Base-by-base conservation (phyloP, 2,888 invertebrate genomes). In the Trichopria drosophilae region DNA sequence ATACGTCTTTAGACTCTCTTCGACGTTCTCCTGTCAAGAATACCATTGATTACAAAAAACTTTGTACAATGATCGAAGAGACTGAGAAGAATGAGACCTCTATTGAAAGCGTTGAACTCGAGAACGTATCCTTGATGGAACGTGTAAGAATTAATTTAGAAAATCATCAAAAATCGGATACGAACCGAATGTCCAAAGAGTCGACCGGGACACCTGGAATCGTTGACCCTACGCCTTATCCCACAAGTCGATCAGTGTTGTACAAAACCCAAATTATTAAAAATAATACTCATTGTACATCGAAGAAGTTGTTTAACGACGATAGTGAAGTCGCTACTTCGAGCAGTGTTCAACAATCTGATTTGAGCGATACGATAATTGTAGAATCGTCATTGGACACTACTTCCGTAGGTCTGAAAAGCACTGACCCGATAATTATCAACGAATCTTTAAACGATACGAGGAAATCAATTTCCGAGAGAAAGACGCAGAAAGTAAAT, bases 161-260 rank as follows among this genome's bases (percentile, higher is more conserved):
- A 19, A 32, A 34, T 5, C 9, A n/a, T n/a, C 9, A 46, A 35
- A 22, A 46, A 4, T 32, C 2, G 7, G 13, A 12, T 12, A 32
- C 32, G 12, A 40, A 26, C 13, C 19, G 12, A 26, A 34, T 31
- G 29, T 31, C 32, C 9, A 24, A 22, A 2, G 45, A 37, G 5
- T 12, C 6, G 0, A 24, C 16, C 4, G 48, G 43, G 18, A 51
- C 36, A 10, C 31, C 54, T 6, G 66, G 63, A 46, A 47, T 60
- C 18, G 37, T 68, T 18, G 64, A 67, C 44, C 58, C 53, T 16
- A 70, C 70, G 16, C 71, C 70, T 3, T 65, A 53, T 55, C 65
- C 64, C n/a, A 47, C 53, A 12, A 63, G 59, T 47, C 62, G 62
- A 15, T 68, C 68, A 18, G 50, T 61, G 35, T 28, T 67, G 4